Evolutionary conservation across 2,113 vertebrate genomes (phyloP), one percentile per base, ranked within the genome.

Genomic region (Bubo bubo): DNA sequence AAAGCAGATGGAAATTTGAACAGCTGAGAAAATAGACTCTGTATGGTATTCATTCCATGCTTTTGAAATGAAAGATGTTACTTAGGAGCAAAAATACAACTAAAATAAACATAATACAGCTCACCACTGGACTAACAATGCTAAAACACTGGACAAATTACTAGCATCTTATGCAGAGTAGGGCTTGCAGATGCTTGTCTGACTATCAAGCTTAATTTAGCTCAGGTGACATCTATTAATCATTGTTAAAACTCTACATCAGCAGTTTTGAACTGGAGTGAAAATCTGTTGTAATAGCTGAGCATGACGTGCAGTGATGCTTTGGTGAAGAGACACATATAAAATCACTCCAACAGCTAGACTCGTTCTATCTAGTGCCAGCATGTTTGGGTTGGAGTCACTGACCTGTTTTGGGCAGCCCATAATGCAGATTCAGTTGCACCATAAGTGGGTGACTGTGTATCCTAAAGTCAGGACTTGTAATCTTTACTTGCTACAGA

Each of bases 11-110:
- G 43, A 74, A 88, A 22, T 53, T 74, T 56, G 60, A 90, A 79
- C 70, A 79, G 62, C 62, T 88, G 66, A 79, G 85, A 87, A 85
- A 88, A 93, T n/a, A 80, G 14, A 24, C 15, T 60, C 18, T 79
- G 30, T 74, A 5, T 39, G 21, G 21, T 87, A 32, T 74, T 94
- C 17, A 21, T 63, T 91, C 35, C 18, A 12, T 62, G 50, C 20
- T 84, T 87, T 72, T 52, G 64, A 71, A 90, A 75, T 85, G 5
- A 58, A 71, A 66, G 66, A 34, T 49, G 8, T 15, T 81, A 53
- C 30, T 59, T 77, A 10, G 1, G 10, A 84, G 18, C 73, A 35
- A 83, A 92, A 71, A 60, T 68, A 14, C 22, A 17, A 34, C 12
- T 37, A 34, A 67, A 88, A 39, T 64, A 64, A 86, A 41, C 28